These are phyloP conservation scores for Dermochelys coriacea DNA, from an alignment of 2,797 vertebrate species.

Conservation along the genomic window DNA sequence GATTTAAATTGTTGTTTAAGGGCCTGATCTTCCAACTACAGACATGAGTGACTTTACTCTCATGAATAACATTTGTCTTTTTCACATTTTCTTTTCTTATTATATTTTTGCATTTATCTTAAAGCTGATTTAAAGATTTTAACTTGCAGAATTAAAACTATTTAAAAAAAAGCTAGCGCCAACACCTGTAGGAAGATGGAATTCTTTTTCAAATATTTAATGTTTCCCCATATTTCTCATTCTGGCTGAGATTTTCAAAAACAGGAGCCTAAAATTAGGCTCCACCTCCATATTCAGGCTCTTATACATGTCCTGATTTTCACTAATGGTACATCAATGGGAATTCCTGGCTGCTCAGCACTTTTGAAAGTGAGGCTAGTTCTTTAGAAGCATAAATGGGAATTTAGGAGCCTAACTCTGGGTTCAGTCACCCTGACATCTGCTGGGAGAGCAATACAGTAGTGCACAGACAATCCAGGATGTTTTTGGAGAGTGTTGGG, in stretches of 20 bases:
- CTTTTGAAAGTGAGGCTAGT: neutral
- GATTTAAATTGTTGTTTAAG: neutral
- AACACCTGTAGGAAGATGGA: neutral
- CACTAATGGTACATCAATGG: neutral
- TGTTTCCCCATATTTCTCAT: neutral
- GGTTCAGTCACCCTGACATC: no score
- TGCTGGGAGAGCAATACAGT: no score
- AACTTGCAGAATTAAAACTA: neutral
- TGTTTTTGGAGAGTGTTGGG: no score
- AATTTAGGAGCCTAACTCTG: neutral
- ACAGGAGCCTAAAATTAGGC: neutral
- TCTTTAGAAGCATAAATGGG: neutral
- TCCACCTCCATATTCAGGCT: neutral
- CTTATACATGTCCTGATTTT: neutral
- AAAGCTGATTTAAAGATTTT: neutral
- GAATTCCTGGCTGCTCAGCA: rapidly evolving
- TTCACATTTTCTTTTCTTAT: neutral
- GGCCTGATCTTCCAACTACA: neutral
- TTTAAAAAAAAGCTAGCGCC: neutral
- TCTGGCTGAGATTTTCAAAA: neutral
- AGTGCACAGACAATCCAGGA: no score
- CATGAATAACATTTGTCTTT: neutral
- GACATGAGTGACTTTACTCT: neutral
- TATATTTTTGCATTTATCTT: neutral
- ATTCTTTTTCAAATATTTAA: neutral